Evolutionary conservation across 1,140 invertebrate species (phyloP).

Genomic region (Palaemon carinicauda): DNA sequence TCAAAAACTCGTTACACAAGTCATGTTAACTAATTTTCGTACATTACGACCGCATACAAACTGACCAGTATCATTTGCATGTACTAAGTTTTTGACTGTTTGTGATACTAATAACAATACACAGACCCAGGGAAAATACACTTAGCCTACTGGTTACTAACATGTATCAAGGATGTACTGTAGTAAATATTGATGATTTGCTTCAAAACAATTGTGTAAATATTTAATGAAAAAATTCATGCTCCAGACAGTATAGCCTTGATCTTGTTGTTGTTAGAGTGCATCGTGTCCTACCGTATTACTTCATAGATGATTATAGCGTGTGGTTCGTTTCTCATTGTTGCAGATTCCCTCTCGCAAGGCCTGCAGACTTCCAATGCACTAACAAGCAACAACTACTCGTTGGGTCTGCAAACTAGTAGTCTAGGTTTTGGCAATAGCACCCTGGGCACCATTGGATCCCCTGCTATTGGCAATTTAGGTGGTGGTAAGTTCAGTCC

Average conservation of each 20-base stretch:
- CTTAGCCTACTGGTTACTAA: neutral
- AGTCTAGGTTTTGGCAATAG: conserved; percentile 67
- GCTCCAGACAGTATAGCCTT: conserved; percentile 20
- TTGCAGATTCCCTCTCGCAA: conserved; percentile 60
- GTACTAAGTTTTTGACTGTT: neutral
- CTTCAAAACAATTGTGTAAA: neutral
- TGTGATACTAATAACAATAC: conserved; percentile 33
- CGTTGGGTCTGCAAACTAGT: conserved; percentile 68
- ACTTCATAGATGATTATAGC: conserved; percentile 49
- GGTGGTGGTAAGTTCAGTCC: conserved; percentile 62
- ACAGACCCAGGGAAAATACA: conserved; percentile 14
- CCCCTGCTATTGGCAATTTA: conserved; percentile 67
- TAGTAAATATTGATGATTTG: neutral
- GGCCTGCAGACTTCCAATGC: conserved; percentile 61
- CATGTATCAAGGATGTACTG: conserved; percentile 40
- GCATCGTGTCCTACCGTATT: conserved; percentile 25
- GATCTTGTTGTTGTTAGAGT: conserved; percentile 32
- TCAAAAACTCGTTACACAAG: neutral
- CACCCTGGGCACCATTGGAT: conserved; percentile 69
- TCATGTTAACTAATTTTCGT: neutral
- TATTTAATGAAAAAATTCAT: too few relatives aligned
- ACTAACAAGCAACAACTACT: conserved; percentile 67
- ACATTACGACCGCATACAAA: neutral
- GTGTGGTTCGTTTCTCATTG: conserved; percentile 55
- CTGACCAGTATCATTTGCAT: conserved; percentile 16